Evolutionary conservation across 2,888 invertebrate species (phyloP).

Genomic region (Chrysodeixis includens): DNA sequence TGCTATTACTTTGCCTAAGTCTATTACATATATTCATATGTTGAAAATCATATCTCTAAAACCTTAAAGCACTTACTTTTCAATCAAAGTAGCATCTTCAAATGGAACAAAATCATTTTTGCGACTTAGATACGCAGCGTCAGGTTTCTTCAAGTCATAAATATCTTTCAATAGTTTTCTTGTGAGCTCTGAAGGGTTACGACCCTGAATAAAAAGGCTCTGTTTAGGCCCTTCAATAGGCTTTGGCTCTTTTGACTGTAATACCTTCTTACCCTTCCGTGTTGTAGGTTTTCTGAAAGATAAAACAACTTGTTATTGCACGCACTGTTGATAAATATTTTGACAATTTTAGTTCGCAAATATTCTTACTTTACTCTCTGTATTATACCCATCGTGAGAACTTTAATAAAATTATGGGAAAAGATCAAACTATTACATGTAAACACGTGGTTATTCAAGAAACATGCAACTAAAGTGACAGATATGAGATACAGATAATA

Average conservation of each 20-base stretch:
- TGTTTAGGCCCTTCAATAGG: slow-evolving; percentile 96
- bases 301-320: background rate
- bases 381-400: slow-evolving; percentile 75
- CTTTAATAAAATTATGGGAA: background rate
- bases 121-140: slow-evolving; percentile 92
- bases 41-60: too few relatives aligned
- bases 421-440: background rate
- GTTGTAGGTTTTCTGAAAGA: slow-evolving; percentile 95
- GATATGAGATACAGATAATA: background rate
- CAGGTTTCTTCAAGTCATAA: slow-evolving; percentile 95
- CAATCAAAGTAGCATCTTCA: slow-evolving; percentile 95
- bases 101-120: slow-evolving; percentile 98
- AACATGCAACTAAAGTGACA: background rate
- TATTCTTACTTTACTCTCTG: slow-evolving; percentile 80
- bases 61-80: slow-evolving; percentile 87
- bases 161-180: slow-evolving; percentile 95
- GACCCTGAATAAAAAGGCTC: slow-evolving; percentile 95
- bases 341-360: background rate
- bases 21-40: too few relatives aligned
- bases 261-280: slow-evolving; percentile 95
- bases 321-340: background rate
- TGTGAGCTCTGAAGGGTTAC: slow-evolving; percentile 92
- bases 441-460: slow-evolving; percentile 36
- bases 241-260: slow-evolving; percentile 95
- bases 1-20: background rate